A percentile compares a stretch with the other conserved stretches of the same genome.
phyloP scores from a whole-genome alignment of 1,140 invertebrate species.

The Odontomachus brunneus region DNA sequence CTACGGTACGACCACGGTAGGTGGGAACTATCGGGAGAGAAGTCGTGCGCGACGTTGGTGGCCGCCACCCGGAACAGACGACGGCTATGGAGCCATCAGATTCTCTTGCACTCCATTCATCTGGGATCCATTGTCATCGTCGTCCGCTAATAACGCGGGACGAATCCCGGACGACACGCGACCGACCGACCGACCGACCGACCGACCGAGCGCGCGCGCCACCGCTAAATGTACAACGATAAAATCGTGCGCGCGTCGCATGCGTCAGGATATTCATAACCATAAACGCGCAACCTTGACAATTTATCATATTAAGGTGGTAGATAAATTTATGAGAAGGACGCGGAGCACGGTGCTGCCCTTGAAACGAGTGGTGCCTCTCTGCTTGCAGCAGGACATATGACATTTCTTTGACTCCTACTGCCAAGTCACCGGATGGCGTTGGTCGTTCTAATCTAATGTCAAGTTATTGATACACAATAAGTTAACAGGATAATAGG shows the following conservation, averaged over 20 bases:
- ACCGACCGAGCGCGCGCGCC: not conserved
- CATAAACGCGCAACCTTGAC: not conserved
- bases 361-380: slow-evolving; percentile 23
- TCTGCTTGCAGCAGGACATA: not conserved
- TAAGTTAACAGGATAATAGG: slow-evolving; percentile 3
- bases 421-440: slow-evolving; percentile 45
- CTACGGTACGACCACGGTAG: slow-evolving; percentile 63
- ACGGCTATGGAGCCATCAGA: slow-evolving; percentile 64
- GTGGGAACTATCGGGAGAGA: slow-evolving; percentile 69
- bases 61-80: slow-evolving; percentile 70
- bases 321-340: slow-evolving; percentile 31
- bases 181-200: not conserved
- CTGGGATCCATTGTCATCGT: slow-evolving; percentile 56
- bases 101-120: slow-evolving; percentile 61
- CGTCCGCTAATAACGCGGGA: slow-evolving; percentile 45
- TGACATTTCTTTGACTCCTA: slow-evolving; percentile 56
- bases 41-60: slow-evolving; percentile 74
- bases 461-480: slow-evolving; percentile 39
- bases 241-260: slow-evolving; percentile 6
- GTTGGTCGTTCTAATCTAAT: slow-evolving; percentile 49
- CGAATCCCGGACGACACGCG: not conserved
- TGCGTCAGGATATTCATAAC: not conserved
- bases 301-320: slow-evolving; percentile 37
- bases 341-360: not conserved
- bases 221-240: slow-evolving; percentile 29